Evolutionary conservation across 2,888 invertebrate species (phyloP), one percentile per base, ranked within the genome.

Genomic region (Oasisia sp.): DNA sequence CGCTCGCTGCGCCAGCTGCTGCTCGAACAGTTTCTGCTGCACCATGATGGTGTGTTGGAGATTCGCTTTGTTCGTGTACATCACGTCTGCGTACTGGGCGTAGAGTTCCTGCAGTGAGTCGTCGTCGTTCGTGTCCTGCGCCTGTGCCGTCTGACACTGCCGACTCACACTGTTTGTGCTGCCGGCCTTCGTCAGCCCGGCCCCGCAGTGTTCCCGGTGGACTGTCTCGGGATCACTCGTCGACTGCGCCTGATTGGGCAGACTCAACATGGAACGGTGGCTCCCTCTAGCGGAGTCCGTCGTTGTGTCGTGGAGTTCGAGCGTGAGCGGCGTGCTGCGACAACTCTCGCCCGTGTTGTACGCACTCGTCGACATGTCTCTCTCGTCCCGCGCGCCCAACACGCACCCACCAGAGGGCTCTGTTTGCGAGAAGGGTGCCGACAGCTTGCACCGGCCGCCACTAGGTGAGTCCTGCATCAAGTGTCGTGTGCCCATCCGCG

Each of bases 331-430:
- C 4, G 96, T 97, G 94, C 97, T 97, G 94, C 98, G 97, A 94
- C 97, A 97, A n/a, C 98, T 98, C 92, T 98, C 98, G 0, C 98
- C 97, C 1, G 98, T 98, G 95, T 98, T 98, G 95, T 98, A 98
- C 91, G 98, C 98, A 96, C 95, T 96, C 89, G 95, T 95, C 27
- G 97, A 97, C 32, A 44, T 45, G 8, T 92, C 92, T 27, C 7
- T 74, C 7, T 74, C 74, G n/a, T 74, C 74, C 7, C 74, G 14
- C 27, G 27, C 74, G 27, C 19, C 27, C 50, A 14, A 50, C 50
- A 50, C 9, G 27, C 27, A 74, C 27, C 74, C 74, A 27, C 74
- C 19, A 27, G 7, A n/a, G 74, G 74, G 19, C 7, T 74, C 74
- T 74, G 74, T 27, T n/a, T 74, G 74, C 7, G 27, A 27, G 74